A percentile compares a stretch with the other conserved stretches of the same genome.
These are phyloP conservation scores for Lates calcarifer DNA, from an alignment of 2,113 vertebrate species.

Conservation along the genomic window DNA sequence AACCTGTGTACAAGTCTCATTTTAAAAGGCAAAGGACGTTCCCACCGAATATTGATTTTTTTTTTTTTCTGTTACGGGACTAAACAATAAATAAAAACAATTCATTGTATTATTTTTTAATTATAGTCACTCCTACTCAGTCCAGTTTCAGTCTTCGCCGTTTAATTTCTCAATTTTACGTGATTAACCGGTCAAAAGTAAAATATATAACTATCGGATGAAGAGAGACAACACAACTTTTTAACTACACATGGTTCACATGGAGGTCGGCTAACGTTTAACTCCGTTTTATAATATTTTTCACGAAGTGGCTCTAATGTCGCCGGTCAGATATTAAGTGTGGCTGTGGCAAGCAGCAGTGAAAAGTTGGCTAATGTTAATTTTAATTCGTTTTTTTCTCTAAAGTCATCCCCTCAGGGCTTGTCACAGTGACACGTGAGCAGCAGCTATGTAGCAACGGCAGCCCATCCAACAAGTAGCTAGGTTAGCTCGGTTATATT, in stretches of 20 bases:
- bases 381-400: not conserved
- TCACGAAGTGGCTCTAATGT: too few species aligned
- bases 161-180: not conserved
- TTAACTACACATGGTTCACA: conserved; percentile 23
- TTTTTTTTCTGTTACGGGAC: not conserved
- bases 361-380: not conserved
- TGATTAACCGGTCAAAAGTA: not conserved
- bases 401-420: conserved; percentile 46
- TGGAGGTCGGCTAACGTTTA: conserved; percentile 25
- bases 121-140: too few species aligned
- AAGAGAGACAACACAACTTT: not conserved
- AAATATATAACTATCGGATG: not conserved
- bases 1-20: not conserved
- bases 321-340: accelerated
- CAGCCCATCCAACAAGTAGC: conserved; percentile 53
- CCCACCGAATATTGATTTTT: not conserved
- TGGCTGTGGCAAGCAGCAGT: accelerated
- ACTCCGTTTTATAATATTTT: not conserved
- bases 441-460: conserved; percentile 66
- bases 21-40: not conserved
- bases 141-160: not conserved
- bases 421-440: conserved; percentile 83
- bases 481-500: conserved; percentile 52
- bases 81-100: not conserved
- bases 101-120: not conserved